Evolutionary conservation across 2,797 vertebrate genomes (phyloP).

Genomic region (Lacerta agilis): DNA sequence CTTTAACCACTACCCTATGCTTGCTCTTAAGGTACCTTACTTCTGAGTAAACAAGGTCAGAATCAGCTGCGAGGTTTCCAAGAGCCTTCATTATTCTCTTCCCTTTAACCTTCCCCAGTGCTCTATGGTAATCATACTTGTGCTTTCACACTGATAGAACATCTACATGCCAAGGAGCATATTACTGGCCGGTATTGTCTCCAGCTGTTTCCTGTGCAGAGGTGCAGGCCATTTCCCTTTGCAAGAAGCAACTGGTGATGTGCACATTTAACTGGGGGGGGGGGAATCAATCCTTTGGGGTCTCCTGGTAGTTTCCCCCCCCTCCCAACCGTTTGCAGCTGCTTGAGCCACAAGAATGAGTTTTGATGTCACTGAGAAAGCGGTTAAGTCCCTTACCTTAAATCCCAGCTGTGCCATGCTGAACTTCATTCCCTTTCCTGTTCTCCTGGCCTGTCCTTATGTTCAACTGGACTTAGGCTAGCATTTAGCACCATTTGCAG

Average conservation of each 20-base stretch:
- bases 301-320: not conserved
- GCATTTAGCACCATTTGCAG: not conserved
- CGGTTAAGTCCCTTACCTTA: slow-evolving; percentile 34
- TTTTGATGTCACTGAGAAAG: slow-evolving; percentile 29
- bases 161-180: accelerated
- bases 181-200: not conserved
- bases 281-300: not conserved
- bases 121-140: slow-evolving; percentile 29
- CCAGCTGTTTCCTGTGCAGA: slow-evolving; percentile 43
- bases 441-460: slow-evolving; percentile 1
- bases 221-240: slow-evolving; percentile 6
- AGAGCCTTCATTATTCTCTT: not conserved
- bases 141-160: slow-evolving; percentile 16
- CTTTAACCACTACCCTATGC: too few relatives aligned
- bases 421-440: slow-evolving; percentile 32
- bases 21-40: not conserved
- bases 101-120: not conserved
- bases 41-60: not conserved
- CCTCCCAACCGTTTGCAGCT: not conserved
- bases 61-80: not conserved
- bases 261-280: not conserved
- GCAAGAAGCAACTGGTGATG: slow-evolving; percentile 16
- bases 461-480: not conserved
- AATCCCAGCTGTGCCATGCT: slow-evolving; percentile 42
- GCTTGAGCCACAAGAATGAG: not conserved